A percentile compares a stretch with the other conserved stretches of the same genome.
These are phyloP conservation scores for Scaptodrosophila lebanonensis DNA, from an alignment of 1,140 invertebrate species.

Conservation along the genomic window DNA sequence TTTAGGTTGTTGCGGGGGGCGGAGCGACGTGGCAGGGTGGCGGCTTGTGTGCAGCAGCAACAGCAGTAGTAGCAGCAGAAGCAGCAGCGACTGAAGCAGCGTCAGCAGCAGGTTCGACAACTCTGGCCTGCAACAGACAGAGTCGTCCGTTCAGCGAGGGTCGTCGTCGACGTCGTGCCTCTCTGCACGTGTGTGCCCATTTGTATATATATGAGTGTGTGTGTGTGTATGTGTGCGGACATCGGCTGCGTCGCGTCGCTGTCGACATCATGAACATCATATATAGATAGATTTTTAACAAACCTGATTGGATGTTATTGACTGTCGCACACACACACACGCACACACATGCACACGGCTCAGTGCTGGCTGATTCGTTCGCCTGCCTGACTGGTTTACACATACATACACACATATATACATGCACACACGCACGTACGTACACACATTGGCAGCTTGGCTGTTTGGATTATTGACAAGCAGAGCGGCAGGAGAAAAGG, in stretches of 20 bases:
- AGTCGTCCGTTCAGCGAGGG: slow-evolving; percentile 22
- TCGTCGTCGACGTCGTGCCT: slow-evolving; percentile 10
- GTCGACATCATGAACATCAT: slow-evolving; percentile 71
- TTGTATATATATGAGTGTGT: slow-evolving; percentile 24
- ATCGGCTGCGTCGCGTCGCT: slow-evolving; percentile 60
- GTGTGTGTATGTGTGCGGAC: slow-evolving; percentile 57
- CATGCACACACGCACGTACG: not conserved
- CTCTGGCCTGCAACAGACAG: slow-evolving; percentile 24
- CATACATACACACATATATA: slow-evolving; percentile 4
- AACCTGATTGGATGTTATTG: slow-evolving; percentile 78
- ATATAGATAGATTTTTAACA: slow-evolving; percentile 78
- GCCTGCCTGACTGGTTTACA: slow-evolving; percentile 26
- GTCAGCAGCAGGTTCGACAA: slow-evolving; percentile 33
- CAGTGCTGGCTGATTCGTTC: slow-evolving; percentile 59
- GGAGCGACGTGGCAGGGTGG: slow-evolving; percentile 25
- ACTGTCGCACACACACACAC: slow-evolving; percentile 68
- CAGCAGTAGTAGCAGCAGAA: slow-evolving; percentile 1
- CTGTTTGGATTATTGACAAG: slow-evolving; percentile 33
- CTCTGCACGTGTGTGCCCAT: not conserved
- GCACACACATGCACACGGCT: slow-evolving; percentile 34
- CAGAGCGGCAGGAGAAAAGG: not conserved
- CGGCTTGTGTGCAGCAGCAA: not conserved
- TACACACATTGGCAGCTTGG: slow-evolving; percentile 25
- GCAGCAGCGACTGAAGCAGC: not conserved
- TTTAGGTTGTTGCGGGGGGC: slow-evolving; percentile 20